Evolutionary conservation across 1,140 invertebrate genomes (phyloP).

Genomic region (Tetranychus urticae): DNA sequence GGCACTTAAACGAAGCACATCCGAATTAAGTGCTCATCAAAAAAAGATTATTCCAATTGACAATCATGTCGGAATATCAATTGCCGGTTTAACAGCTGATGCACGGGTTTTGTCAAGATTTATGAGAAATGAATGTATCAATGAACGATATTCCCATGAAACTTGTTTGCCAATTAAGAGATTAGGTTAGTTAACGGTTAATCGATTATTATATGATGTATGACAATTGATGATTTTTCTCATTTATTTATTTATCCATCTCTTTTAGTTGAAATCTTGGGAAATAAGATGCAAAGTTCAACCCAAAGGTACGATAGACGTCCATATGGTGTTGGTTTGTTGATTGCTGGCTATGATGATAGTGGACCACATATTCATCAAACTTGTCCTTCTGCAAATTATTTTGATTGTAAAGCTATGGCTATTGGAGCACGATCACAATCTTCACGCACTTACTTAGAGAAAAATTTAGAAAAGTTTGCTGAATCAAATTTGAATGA

Average conservation of each 20-base stretch:
- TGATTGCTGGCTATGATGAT: conserved; percentile 88
- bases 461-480: conserved; percentile 65
- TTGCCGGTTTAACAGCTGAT: conserved; percentile 87
- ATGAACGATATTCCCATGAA: conserved; percentile 68
- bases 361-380: conserved; percentile 89
- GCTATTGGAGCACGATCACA: conserved; percentile 95
- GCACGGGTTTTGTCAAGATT: conserved; percentile 46
- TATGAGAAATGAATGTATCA: conserved; percentile 47
- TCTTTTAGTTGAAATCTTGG: conserved; percentile 55
- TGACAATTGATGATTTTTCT: not conserved
- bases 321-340: conserved; percentile 85
- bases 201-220: not conserved
- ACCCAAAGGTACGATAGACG: conserved; percentile 90
- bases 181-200: conserved; percentile 31
- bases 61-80: conserved; percentile 79
- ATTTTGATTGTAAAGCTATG: conserved; percentile 93
- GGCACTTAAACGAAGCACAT: conserved; percentile 82
- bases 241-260: conserved; percentile 35
- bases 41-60: conserved; percentile 94
- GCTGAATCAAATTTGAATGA: conserved; percentile 37
- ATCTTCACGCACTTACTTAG: conserved; percentile 85
- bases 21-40: conserved; percentile 83
- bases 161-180: conserved; percentile 51
- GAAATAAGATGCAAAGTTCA: conserved; percentile 88
- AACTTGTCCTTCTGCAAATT: conserved; percentile 92